These are phyloP conservation scores for Bubo scandiacus DNA, from an alignment of 2,113 vertebrate genomes.

Conservation along the genomic window DNA sequence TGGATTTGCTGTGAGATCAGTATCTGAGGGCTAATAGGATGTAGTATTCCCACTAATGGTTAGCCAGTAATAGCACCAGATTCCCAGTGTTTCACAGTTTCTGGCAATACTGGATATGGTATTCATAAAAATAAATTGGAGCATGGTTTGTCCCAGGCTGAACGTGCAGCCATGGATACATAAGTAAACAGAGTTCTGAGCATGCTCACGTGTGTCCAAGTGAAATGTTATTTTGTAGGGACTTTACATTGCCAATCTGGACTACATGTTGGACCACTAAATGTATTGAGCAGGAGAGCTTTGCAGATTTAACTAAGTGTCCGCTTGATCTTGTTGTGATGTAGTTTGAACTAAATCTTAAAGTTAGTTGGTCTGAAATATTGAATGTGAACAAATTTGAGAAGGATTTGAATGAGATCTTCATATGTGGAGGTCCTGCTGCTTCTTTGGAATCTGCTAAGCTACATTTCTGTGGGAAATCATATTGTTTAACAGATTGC, in stretches of 20 bases:
- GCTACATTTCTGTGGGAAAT: neutral
- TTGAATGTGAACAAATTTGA: neutral
- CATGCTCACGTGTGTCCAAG: accelerated
- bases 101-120: neutral
- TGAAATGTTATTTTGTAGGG: neutral
- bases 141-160: neutral
- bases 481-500: neutral
- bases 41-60: neutral
- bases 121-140: neutral
- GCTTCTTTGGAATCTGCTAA: neutral
- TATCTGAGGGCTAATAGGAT: neutral
- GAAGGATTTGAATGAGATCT: neutral
- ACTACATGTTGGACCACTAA: neutral
- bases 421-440: neutral
- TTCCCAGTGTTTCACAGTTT: neutral
- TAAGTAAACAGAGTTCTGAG: neutral
- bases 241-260: neutral
- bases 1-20: neutral
- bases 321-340: neutral
- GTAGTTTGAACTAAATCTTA: neutral
- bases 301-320: neutral
- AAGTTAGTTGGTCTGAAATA: neutral
- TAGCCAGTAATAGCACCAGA: neutral
- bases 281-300: neutral
- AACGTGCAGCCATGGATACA: neutral